Percentiles rank a stretch among this genome's conserved stretches.
These are phyloP conservation scores for Tribolium madens DNA, from an alignment of 1,140 invertebrate species.

Conservation along the genomic window DNA sequence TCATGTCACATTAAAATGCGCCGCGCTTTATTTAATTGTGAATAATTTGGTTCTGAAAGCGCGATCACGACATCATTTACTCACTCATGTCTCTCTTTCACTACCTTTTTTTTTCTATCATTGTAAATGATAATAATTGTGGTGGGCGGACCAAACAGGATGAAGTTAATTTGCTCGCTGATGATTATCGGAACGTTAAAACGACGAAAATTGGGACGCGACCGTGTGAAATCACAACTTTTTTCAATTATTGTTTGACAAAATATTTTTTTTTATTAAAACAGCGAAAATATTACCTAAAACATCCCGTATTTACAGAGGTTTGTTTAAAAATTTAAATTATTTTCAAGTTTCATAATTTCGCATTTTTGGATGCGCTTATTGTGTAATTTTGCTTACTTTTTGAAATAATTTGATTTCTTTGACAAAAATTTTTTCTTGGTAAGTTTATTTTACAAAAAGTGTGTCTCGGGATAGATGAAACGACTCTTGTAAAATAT, in stretches of 20 bases:
- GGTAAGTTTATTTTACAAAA: no score
- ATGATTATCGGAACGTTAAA: conserved; percentile 39
- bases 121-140: not conserved
- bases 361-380: no score
- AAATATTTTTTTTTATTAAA: no score
- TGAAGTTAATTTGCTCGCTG: conserved; percentile 23
- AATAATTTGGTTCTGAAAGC: conserved; percentile 25
- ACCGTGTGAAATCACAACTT: conserved; percentile 19
- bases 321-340: no score
- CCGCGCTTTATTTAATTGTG: conserved; percentile 37
- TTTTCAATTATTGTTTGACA: not conserved
- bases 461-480: no score
- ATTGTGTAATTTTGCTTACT: no score
- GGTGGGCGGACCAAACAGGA: conserved; percentile 21
- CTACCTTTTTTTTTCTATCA: conserved; percentile 3
- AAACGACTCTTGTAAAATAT: no score
- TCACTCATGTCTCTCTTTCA: not conserved
- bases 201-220: conserved; percentile 21
- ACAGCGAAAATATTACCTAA: no score
- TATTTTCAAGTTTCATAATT: no score
- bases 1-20: conserved; percentile 37
- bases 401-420: no score
- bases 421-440: no score
- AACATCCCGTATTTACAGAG: no score
- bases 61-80: conserved; percentile 1